Percentiles rank a stretch among this genome's conserved stretches.
phyloP scores from a whole-genome alignment of 2,113 vertebrate genomes.

The Amphilophus citrinellus region DNA sequence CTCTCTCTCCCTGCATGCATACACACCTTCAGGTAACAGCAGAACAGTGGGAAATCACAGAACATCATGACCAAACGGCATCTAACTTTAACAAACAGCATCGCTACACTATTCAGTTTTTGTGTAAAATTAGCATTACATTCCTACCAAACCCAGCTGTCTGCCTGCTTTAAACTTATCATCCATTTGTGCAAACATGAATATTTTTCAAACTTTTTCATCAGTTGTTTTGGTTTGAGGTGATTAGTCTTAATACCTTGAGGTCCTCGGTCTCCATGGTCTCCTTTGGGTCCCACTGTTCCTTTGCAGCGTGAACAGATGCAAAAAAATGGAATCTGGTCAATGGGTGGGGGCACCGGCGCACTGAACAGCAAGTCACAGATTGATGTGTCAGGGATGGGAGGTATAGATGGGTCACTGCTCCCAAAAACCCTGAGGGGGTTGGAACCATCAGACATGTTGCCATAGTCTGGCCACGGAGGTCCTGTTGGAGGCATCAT shows the following conservation, averaged over 20 bases:
- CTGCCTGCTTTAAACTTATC: neutral
- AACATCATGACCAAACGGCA: too few species aligned
- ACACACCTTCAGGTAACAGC: too few species aligned
- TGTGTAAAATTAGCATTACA: neutral
- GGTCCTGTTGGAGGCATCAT: fast-evolving
- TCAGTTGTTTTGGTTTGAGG: neutral
- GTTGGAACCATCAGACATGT: neutral
- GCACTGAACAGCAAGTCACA: slow-evolving; percentile 67
- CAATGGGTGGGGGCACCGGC: neutral
- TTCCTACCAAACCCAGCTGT: neutral
- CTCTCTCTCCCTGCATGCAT: too few species aligned
- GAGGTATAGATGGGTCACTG: neutral
- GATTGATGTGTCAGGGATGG: neutral
- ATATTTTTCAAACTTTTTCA: neutral
- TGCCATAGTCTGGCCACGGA: neutral
- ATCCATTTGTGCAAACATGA: neutral
- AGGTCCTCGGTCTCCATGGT: slow-evolving; percentile 70
- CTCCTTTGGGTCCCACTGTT: slow-evolving; percentile 72
- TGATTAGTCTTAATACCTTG: slow-evolving; percentile 60
- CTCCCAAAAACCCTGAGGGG: fast-evolving
- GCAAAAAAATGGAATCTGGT: slow-evolving; percentile 75
- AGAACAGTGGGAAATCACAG: too few species aligned
- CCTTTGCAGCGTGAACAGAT: slow-evolving; percentile 74
- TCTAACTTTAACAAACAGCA: too few species aligned
- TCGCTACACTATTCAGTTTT: too few species aligned